These are phyloP conservation scores for Serrognathus titanus DNA, from an alignment of 2,888 invertebrate species.

Conservation along the genomic window DNA sequence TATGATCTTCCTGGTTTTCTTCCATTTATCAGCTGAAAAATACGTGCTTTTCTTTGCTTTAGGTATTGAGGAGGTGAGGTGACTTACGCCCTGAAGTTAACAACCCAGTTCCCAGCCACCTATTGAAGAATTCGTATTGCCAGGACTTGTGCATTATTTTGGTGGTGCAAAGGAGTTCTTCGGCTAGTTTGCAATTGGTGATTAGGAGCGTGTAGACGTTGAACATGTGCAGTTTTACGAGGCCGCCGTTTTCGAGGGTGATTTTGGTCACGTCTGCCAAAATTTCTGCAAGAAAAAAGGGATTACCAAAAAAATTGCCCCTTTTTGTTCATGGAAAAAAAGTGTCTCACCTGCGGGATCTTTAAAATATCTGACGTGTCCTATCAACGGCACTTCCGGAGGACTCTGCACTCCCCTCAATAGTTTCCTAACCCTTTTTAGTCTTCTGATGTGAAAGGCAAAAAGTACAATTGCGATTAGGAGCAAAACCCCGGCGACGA, in stretches of 20 bases:
- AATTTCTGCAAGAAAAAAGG: slow-evolving; percentile 1
- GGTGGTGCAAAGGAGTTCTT: slow-evolving; percentile 30
- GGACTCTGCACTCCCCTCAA: neutral
- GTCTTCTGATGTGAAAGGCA: too few species aligned
- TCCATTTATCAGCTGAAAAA: slow-evolving; percentile 46
- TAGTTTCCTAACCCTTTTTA: too few species aligned
- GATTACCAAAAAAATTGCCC: neutral
- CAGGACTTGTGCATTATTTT: slow-evolving; percentile 34
- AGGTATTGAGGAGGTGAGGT: too few species aligned
- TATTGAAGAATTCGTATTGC: slow-evolving; percentile 32
- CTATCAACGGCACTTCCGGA: neutral
- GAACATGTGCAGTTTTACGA: slow-evolving; percentile 14
- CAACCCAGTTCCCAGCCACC: slow-evolving; percentile 38
- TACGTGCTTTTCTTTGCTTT: neutral
- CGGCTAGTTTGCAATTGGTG: slow-evolving; percentile 25
- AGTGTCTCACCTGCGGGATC: neutral
- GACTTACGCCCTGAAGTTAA: slow-evolving; percentile 35
- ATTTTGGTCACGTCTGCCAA: slow-evolving; percentile 5
- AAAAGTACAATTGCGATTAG: too few species aligned
- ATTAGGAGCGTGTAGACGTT: slow-evolving; percentile 10
- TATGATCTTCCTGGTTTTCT: slow-evolving; percentile 47
- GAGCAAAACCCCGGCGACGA: too few species aligned
- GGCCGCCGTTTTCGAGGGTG: slow-evolving; percentile 2
- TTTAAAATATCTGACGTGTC: neutral
- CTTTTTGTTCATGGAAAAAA: neutral